phyloP scores from a whole-genome alignment of 64 coral and sea anemone genomes.

The Montipora capricornis region DNA sequence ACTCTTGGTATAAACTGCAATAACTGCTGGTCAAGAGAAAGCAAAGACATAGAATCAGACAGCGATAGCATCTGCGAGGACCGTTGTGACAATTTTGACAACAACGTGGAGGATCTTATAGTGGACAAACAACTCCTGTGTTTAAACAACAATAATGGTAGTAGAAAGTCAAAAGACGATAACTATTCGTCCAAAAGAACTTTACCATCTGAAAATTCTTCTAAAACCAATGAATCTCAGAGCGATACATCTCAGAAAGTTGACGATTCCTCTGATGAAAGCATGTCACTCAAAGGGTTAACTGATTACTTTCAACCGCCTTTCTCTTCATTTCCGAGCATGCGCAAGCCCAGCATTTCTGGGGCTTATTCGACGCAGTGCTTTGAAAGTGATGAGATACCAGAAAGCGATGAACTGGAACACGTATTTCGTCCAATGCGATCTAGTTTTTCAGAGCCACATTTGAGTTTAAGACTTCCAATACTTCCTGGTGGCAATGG shows the following conservation, averaged over 20 bases:
- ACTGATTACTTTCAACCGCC: not conserved
- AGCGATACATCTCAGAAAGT: conserved; percentile 27
- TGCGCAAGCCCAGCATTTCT: conserved; percentile 39
- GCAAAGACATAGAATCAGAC: not conserved
- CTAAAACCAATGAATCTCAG: not conserved
- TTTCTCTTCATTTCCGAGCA: not conserved
- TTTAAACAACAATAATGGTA: not conserved
- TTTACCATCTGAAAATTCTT: not conserved
- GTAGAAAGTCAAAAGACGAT: not conserved
- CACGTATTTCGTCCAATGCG: conserved; percentile 35
- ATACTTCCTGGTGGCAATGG: conserved; percentile 3
- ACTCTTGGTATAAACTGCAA: not conserved
- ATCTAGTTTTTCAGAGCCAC: conserved; percentile 69
- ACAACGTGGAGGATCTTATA: not conserved
- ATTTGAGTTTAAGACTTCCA: conserved; percentile 27
- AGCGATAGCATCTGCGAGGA: not conserved
- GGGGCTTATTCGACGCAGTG: conserved; percentile 60
- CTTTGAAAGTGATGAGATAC: conserved; percentile 37
- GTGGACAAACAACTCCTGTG: not conserved
- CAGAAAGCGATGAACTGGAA: conserved; percentile 8
- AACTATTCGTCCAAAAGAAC: not conserved
- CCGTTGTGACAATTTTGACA: not conserved
- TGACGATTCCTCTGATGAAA: not conserved
- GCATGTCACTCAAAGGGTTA: not conserved
- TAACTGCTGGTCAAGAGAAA: not conserved